A percentile compares a stretch with the other conserved stretches of the same genome.
Evolutionary conservation across 2,888 invertebrate genomes (phyloP).

Genomic region (Drosophila emarginata): DNA sequence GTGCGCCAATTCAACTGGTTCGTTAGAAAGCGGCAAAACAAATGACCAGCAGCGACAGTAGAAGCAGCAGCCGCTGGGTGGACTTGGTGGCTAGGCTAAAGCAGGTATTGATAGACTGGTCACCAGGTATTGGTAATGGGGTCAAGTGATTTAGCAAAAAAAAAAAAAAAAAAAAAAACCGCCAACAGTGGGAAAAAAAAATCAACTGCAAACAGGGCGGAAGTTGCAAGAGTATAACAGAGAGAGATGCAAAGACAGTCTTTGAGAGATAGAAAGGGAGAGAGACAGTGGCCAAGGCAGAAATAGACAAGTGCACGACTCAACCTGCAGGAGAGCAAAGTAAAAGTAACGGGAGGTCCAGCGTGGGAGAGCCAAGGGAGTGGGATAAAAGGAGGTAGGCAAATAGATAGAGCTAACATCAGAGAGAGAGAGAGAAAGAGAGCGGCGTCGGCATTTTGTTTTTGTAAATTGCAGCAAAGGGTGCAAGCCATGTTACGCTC

Average conservation of each 20-base stretch:
- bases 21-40: conserved; percentile 77
- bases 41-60: conserved; percentile 56
- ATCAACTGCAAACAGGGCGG: conserved; percentile 4
- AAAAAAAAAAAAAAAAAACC: conserved; percentile 47
- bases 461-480: conserved; percentile 34
- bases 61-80: conserved; percentile 5
- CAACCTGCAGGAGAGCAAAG: conserved; percentile 65
- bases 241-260: not conserved
- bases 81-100: conserved; percentile 12
- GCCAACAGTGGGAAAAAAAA: conserved; percentile 18
- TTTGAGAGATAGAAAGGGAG: conserved; percentile 6
- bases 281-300: conserved; percentile 22
- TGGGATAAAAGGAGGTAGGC: not conserved
- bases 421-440: conserved; percentile 22
- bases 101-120: conserved; percentile 51
- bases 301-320: conserved; percentile 57
- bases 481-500: conserved; percentile 31
- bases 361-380: conserved; percentile 28
- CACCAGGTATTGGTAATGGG: conserved; percentile 73
- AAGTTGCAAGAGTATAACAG: not conserved
- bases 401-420: conserved; percentile 11
- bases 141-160: conserved; percentile 73
- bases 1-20: conserved; percentile 77
- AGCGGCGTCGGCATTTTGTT: conserved; percentile 24
- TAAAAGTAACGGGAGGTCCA: conserved; percentile 40